A percentile compares a stretch with the other conserved stretches of the same genome.
Evolutionary conservation across 2,888 invertebrate species (phyloP).

Genomic region (Drosophila silvestris): DNA sequence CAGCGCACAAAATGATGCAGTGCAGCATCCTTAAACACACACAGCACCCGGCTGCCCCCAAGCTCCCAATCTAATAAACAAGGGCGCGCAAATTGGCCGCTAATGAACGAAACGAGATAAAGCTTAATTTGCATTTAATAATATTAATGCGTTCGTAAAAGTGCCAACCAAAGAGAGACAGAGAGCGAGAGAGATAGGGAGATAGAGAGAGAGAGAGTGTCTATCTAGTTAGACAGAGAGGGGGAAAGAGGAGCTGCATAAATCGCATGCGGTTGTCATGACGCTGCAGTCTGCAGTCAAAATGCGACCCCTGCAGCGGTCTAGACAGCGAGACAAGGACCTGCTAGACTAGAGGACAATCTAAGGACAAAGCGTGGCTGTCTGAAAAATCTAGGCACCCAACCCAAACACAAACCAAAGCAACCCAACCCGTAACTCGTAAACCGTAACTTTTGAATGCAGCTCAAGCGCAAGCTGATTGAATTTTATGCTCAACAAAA

Average conservation of each 20-base stretch:
- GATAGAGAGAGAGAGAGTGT: neutral
- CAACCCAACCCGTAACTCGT: neutral
- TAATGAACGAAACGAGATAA: slow-evolving; percentile 79
- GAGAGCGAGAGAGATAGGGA: neutral
- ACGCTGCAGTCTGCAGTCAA: slow-evolving; percentile 50
- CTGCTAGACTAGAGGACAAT: slow-evolving; percentile 69
- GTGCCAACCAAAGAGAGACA: slow-evolving; percentile 8
- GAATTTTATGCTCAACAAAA: slow-evolving; percentile 78
- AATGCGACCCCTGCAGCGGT: slow-evolving; percentile 70
- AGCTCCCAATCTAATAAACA: slow-evolving; percentile 58
- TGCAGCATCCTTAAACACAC: slow-evolving; percentile 16
- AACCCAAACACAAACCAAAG: neutral
- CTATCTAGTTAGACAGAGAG: slow-evolving; percentile 17
- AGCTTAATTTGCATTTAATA: slow-evolving; percentile 82
- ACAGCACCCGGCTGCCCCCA: neutral
- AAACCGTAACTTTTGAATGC: slow-evolving; percentile 76
- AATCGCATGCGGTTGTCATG: slow-evolving; percentile 81
- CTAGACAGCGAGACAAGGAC: slow-evolving; percentile 64
- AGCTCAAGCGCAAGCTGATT: slow-evolving; percentile 77
- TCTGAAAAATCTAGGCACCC: slow-evolving; percentile 26
- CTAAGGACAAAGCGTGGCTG: slow-evolving; percentile 78
- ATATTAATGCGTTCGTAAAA: slow-evolving; percentile 71
- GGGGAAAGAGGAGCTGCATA: slow-evolving; percentile 55
- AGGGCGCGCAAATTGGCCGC: slow-evolving; percentile 67
- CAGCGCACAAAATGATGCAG: slow-evolving; percentile 32